These are phyloP conservation scores for Venturia canescens DNA, from an alignment of 1,140 invertebrate genomes.

Conservation along the genomic window DNA sequence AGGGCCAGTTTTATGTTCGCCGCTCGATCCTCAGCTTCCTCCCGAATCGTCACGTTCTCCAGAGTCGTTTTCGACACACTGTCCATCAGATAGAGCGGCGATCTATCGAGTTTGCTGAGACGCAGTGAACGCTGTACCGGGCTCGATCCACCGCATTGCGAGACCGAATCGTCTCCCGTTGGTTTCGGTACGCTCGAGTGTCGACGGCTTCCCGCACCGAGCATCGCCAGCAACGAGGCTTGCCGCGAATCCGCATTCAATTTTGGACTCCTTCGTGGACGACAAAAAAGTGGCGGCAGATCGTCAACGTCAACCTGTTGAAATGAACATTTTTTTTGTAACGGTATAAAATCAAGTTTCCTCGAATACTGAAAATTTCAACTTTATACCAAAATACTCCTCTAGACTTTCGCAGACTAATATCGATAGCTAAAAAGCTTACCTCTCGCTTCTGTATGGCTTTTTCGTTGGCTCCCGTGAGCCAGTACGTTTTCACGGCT, in stretches of 20 bases:
- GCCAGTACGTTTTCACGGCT: constrained; percentile 91
- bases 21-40: constrained; percentile 70
- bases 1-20: constrained; percentile 70
- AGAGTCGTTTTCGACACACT: constrained; percentile 75
- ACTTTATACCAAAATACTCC: too few relatives aligned
- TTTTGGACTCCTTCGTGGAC: constrained; percentile 86
- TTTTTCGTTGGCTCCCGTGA: constrained; percentile 88
- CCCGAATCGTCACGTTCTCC: constrained; percentile 72
- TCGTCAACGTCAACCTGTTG: constrained; percentile 86
- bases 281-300: constrained; percentile 85
- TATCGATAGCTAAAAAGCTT: constrained; percentile 34
- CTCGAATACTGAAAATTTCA: too few relatives aligned
- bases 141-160: constrained; percentile 67
- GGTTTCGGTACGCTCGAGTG: constrained; percentile 78
- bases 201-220: constrained; percentile 76
- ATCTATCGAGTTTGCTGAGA: constrained; percentile 61
- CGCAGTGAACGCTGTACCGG: constrained; percentile 63
- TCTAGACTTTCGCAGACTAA: too few relatives aligned
- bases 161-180: constrained; percentile 63
- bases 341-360: too few relatives aligned
- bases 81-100: constrained; percentile 67
- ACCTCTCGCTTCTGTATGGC: constrained; percentile 89
- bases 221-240: constrained; percentile 75
- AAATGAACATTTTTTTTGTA: constrained; percentile 44
- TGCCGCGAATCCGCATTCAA: constrained; percentile 84